Base-by-base conservation (phyloP, 2,888 invertebrate species). In the Acleris sparsana region DNA sequence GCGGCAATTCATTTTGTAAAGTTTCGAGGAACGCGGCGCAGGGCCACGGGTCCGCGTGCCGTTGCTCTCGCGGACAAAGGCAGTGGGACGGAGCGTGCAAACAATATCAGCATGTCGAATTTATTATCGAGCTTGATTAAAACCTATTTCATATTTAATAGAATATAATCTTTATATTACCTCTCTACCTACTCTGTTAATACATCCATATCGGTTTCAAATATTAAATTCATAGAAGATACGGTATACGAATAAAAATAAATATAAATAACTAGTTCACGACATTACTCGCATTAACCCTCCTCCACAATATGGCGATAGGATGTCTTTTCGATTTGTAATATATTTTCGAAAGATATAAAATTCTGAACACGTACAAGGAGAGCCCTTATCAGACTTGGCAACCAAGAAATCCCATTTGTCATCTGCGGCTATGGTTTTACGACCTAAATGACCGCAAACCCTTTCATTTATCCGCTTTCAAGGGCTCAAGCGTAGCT, bases 341-440 rank as follows among this genome's bases (percentile, higher is more conserved):
- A 65, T 61, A 60, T 64, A 56, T 65, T 61, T 29, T 51, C 20
- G 17, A 20, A 44, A 56, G 49, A 51, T 51, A 62, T 62, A 48
- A 66, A 53, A 66, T 66, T 66, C 62, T 33, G 57, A 39, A 49
- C 66, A 67, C 67, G 67, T 60, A 56, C 51, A 55, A 58, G 67
- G 39, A 56, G 58, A 63, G 44, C 67, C 67, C 63, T 67, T 67
- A 63, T 67, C 67, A 63, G 58, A 56, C 39, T 60, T 67, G 63
- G 59, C 67, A 67, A 63, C 67, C 63, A 67, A 67, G 59, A 67
- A 63, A 63, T 63, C 63, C 67, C 63, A 67, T 67, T 67, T 67
- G 67, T 67, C 67, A 67, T 60, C 66, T 57, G 67, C 51, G 67
- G 67, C 59, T 56, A 67, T 63, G 63, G 60, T 63, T 67, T 63